Evolutionary conservation across 2,113 vertebrate species (phyloP), one percentile per base, ranked within the genome.

Genomic region (Python bivittatus): DNA sequence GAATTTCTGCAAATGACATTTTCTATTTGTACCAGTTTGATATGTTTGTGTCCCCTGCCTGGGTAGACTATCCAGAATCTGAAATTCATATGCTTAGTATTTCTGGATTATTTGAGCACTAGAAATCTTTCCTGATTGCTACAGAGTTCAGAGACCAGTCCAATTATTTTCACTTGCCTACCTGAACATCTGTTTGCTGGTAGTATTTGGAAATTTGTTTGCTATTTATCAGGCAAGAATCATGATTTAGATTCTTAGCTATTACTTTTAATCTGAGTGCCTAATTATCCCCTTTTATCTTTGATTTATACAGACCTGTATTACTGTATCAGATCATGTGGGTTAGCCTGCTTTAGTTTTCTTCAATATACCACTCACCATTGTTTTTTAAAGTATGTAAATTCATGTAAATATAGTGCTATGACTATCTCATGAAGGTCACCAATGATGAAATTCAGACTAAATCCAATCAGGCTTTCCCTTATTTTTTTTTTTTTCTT

Each of bases 11-110:
- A 25, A 58, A 48, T 90, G 57, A 57, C 90, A 86, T 53, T 91
- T 91, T 91, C 60, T 42, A 91, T 87, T 86, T 91, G 13, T 68
- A 68, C 13, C 33, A 42, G n/a, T 87, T 72, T 91, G 60, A 72
- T 87, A 68, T 38, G 60, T 64, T 53, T 91, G 48, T 56, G 54
- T 33, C 38, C 12, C 4, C 38, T 54, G 84, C 48, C 68, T 44
- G 3, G 48, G 3, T 1, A 87, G 12, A 72, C 4, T 86, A 17
- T 64, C 79, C 48, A 60, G 29, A 33, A 52, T 11, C 58, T 54
- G 48, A 91, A 53, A 13, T 33, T 86, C 84, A 27, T 29, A 58
- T 61, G n/a, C 7, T 48, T n/a, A 64, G 22, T 3, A 54, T 64
- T 57, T 23, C 29, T 83, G n/a, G 23, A 83, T 57, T 53, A 15